These are phyloP conservation scores for Drosophila baimaii DNA, from an alignment of 1,140 invertebrate genomes.

Conservation along the genomic window DNA sequence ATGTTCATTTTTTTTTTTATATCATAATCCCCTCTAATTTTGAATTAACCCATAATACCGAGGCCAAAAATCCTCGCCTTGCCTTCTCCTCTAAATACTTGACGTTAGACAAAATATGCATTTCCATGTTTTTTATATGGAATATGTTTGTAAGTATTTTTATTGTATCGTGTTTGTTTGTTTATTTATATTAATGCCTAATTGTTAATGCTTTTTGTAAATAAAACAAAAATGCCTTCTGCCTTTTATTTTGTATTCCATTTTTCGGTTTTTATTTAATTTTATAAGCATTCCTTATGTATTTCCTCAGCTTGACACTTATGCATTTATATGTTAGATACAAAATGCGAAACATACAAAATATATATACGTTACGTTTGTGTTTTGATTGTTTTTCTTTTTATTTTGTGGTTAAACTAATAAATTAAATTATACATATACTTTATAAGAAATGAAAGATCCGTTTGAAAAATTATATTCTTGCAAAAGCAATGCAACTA, in stretches of 20 bases:
- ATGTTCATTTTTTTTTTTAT: conserved; percentile 36
- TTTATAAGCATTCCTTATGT: conserved; percentile 69
- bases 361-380: conserved; percentile 42
- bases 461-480: not conserved
- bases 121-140: conserved; percentile 49
- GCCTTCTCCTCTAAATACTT: conserved; percentile 65
- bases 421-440: conserved; percentile 58
- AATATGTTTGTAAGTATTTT: conserved; percentile 44
- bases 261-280: conserved; percentile 48
- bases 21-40: conserved; percentile 41
- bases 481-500: conserved; percentile 36
- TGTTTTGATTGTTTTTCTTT: conserved; percentile 14
- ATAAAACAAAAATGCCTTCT: conserved; percentile 68
- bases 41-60: conserved; percentile 37
- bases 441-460: conserved; percentile 18
- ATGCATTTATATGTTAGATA: conserved; percentile 57
- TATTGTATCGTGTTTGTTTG: conserved; percentile 23
- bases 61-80: conserved; percentile 40
- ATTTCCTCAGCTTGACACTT: conserved; percentile 69
- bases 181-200: conserved; percentile 54
- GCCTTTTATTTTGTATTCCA: conserved; percentile 53
- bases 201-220: conserved; percentile 46
- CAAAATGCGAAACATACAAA: conserved; percentile 70
- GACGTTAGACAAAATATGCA: conserved; percentile 78
- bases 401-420: conserved; percentile 37